A percentile compares a stretch with the other conserved stretches of the same genome.
phyloP scores from a whole-genome alignment of 2,888 invertebrate genomes.

The Chesias legatella region DNA sequence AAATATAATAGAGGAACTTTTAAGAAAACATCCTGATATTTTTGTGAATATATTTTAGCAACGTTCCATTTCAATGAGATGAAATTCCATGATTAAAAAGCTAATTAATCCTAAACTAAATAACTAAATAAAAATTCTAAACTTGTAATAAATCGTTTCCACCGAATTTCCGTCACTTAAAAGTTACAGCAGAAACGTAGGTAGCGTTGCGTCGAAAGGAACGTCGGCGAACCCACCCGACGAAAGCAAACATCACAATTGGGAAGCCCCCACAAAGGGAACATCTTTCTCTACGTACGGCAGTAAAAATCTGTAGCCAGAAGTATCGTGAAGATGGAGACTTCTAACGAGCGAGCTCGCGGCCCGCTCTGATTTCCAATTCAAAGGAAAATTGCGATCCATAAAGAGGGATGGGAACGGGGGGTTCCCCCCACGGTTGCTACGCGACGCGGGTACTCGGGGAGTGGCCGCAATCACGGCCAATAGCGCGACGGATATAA shows the following conservation, averaged over 20 bases:
- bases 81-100: too few relatives aligned
- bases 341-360: conserved; percentile 71
- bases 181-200: neutral
- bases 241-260: conserved; percentile 57
- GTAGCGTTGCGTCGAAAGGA: conserved; percentile 11
- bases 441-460: conserved; percentile 84
- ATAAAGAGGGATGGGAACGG: conserved; percentile 64
- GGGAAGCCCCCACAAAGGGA: conserved; percentile 49
- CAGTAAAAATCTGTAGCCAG: conserved; percentile 72
- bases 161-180: neutral
- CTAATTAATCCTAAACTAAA: too few relatives aligned
- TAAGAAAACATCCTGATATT: too few relatives aligned
- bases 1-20: too few relatives aligned
- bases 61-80: too few relatives aligned
- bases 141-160: too few relatives aligned
- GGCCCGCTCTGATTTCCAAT: conserved; percentile 80
- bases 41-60: too few relatives aligned
- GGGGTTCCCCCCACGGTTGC: conserved; percentile 74
- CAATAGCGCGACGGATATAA: conserved; percentile 82
- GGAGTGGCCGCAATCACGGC: conserved; percentile 81
- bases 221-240: conserved; percentile 23
- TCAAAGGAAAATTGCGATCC: conserved; percentile 82
- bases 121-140: too few relatives aligned
- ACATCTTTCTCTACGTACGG: conserved; percentile 61
- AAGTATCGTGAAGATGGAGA: conserved; percentile 71